Conservation (phyloP, 2,888 invertebrate species). For the Nephrocerus scutellatus region DNA sequence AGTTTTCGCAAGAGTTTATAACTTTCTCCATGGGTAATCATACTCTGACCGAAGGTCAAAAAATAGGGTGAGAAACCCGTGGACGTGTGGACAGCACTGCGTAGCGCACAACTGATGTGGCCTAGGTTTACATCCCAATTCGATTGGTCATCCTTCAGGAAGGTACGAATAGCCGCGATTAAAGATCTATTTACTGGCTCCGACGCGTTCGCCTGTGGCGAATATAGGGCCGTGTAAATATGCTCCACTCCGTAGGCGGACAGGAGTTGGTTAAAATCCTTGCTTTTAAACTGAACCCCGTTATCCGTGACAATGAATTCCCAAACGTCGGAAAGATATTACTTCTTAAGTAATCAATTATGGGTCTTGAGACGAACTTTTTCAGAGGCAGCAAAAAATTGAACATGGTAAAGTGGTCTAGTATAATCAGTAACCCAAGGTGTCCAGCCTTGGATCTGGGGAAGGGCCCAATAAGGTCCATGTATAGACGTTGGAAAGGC, state of each 20-base stretch:
- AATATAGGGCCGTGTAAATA: conserved; percentile 3
- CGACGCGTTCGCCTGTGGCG: conserved; percentile 6
- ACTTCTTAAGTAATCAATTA: conserved; percentile 5
- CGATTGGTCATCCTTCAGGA: conserved; percentile 1
- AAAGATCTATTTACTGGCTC: conserved; percentile 7
- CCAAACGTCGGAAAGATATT: conserved; percentile 25
- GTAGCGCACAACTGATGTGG: conserved; percentile 5
- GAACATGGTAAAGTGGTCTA: conserved; percentile 11
- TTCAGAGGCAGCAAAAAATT: conserved; percentile 7
- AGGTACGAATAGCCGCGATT: conserved; percentile 5
- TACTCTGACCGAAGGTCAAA: conserved; percentile 4
- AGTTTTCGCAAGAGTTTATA: not conserved
- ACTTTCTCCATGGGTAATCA: not conserved
- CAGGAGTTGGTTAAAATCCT: not conserved
- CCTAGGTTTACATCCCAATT: not conserved
- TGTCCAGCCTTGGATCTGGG: conserved; percentile 11
- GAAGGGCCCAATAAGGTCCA: conserved; percentile 14
- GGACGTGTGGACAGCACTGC: conserved; percentile 5
- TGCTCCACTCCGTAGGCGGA: conserved; percentile 7
- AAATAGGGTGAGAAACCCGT: conserved; percentile 7
- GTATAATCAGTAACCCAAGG: conserved; percentile 3
- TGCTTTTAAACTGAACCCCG: conserved; percentile 1
- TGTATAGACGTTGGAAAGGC: conserved; percentile 9
- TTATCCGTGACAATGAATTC: conserved; percentile 10
- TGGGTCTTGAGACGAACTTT: not conserved